Conservation (phyloP, 2,113 vertebrate genomes). For the Pygathrix nemaeus region DNA sequence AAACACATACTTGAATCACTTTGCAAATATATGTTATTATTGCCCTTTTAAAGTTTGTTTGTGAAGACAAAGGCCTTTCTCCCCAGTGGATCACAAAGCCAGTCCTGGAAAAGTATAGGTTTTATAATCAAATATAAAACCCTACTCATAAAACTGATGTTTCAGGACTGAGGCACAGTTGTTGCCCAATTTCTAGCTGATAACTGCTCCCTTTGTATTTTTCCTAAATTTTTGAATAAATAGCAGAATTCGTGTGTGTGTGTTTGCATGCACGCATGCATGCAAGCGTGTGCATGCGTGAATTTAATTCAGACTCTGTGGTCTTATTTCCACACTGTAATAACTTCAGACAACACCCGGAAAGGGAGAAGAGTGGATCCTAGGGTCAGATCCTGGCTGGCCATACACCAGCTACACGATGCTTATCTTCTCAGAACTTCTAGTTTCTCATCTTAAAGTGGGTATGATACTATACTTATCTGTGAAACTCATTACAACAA, state of each 20-base stretch:
- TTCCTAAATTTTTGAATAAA: not conserved
- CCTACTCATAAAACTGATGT: not conserved
- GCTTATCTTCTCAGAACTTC: not conserved
- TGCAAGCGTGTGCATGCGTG: too few relatives aligned
- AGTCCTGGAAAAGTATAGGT: not conserved
- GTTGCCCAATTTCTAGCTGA: not conserved
- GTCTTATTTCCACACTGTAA: not conserved
- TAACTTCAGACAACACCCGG: not conserved
- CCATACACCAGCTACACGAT: not conserved
- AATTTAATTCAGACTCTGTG: not conserved
- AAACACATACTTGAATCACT: not conserved
- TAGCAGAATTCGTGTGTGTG: not conserved
- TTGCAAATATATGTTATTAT: not conserved
- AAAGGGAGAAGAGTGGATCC: not conserved
- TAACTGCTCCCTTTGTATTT: not conserved
- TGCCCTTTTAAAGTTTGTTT: not conserved
- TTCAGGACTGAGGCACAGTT: not conserved
- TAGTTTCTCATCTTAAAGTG: not conserved
- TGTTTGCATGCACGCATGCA: accelerated
- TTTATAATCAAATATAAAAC: not conserved
- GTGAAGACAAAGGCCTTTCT: not conserved
- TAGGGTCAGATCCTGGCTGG: not conserved
- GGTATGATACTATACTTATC: not conserved
- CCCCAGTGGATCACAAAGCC: not conserved
- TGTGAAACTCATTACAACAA: not conserved